A percentile compares a stretch with the other conserved stretches of the same genome.
Conservation (phyloP, 2,888 invertebrate species). For the Sarcophaga subvicina region DNA sequence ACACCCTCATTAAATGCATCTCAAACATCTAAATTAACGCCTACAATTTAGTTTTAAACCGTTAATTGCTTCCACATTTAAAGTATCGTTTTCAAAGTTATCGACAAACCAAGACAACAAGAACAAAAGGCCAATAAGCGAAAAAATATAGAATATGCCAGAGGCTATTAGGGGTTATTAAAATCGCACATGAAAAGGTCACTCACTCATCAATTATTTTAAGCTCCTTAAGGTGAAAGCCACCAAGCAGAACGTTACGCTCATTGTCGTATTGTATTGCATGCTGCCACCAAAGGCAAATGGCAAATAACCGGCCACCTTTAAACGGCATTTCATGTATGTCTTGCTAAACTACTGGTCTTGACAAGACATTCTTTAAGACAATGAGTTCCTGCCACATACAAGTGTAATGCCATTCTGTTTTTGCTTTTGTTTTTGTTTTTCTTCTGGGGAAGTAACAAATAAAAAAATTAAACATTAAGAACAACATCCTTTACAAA, state of each 20-base stretch:
- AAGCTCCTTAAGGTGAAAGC: conserved; percentile 1
- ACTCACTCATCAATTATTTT: conserved; percentile 33
- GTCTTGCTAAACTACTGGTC: neutral
- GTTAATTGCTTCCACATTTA: conserved; percentile 44
- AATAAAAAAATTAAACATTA: neutral
- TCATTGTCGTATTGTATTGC: too few species aligned
- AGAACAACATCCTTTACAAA: conserved; percentile 21
- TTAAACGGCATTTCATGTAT: neutral
- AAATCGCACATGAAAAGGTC: neutral
- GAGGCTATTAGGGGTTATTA: neutral
- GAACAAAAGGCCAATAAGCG: neutral
- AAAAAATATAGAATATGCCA: neutral
- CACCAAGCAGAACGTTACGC: neutral
- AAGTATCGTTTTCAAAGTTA: conserved; percentile 8
- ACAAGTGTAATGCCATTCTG: too few species aligned
- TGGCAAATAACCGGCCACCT: neutral
- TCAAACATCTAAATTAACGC: conserved; percentile 24
- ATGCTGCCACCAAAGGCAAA: too few species aligned
- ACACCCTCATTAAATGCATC: conserved; percentile 17
- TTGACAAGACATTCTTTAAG: neutral
- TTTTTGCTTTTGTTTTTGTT: too few species aligned
- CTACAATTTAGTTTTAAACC: conserved; percentile 42
- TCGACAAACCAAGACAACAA: neutral
- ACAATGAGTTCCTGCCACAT: too few species aligned
- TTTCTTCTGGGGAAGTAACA: neutral